These are phyloP conservation scores for Teleogryllus occipitalis DNA, from an alignment of 1,140 invertebrate species.

Conservation along the genomic window DNA sequence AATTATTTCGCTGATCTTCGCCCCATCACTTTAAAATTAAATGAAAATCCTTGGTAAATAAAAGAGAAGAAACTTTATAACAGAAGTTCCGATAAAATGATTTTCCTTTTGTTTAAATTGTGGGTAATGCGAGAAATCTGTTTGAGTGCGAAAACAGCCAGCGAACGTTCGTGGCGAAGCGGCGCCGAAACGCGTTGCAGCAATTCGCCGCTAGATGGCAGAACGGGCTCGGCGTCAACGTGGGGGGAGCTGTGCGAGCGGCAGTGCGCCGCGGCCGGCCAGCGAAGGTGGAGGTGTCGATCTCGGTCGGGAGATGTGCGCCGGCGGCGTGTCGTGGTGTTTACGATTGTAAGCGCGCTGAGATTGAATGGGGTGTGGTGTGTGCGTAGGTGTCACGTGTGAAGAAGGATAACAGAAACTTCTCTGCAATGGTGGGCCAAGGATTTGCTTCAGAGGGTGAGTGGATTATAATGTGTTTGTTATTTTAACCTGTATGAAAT, in stretches of 20 bases:
- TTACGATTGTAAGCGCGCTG: not conserved
- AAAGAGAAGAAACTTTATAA: too few relatives aligned
- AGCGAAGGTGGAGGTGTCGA: not conserved
- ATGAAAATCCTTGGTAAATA: too few relatives aligned
- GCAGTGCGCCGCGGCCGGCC: not conserved
- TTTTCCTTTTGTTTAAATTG: too few relatives aligned
- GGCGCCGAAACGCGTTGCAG: too few relatives aligned
- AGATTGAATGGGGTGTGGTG: not conserved
- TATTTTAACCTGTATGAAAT: too few relatives aligned
- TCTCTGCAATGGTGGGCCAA: not conserved
- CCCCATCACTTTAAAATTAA: not conserved
- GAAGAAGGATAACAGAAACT: not conserved
- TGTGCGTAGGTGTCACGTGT: not conserved
- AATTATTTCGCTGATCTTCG: not conserved
- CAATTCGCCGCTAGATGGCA: not conserved
- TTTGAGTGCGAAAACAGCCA: too few relatives aligned
- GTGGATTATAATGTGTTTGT: not conserved
- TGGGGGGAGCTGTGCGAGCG: not conserved
- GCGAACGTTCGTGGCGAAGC: too few relatives aligned
- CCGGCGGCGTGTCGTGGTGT: not conserved
- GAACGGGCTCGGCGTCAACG: not conserved
- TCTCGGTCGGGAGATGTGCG: not conserved
- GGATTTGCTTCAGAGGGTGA: not conserved
- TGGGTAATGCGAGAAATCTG: too few relatives aligned
- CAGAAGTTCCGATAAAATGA: too few relatives aligned